Evolutionary conservation across 2,888 invertebrate species (phyloP), one percentile per base, ranked within the genome.

Genomic region (Ornithoptera priamus): DNA sequence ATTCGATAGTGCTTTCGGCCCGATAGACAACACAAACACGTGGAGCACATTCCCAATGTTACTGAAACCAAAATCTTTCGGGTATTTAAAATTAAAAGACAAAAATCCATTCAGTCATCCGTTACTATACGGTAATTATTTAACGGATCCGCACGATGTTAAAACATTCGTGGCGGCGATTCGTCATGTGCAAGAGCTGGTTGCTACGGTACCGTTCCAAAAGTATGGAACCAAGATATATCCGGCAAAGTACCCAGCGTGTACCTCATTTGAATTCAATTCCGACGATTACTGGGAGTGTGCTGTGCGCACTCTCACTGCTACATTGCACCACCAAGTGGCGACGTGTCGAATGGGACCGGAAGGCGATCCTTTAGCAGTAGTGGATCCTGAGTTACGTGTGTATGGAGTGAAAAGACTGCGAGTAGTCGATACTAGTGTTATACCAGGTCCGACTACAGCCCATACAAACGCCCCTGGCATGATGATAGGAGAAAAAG

Each of bases 111-210:
- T 95, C 61, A 94, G 95, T 53, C 94, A 95, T 76, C 97, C 98
- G 0, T 86, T 94, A n/a, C 94, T 98, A 76, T 94, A 96, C 76
- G 95, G 97, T 0, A 96, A 97, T 78, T 97, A 97, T 82, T 93
- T 97, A 71, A 93, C 94, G 0, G 94, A 96, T 79, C 93, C 93
- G 6, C 82, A 75, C 36, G 93, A 97, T 77, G 84, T 94, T 0
- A 91, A 92, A n/a, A 94, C 94, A 1, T 85, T 95, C 64, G 82
- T 95, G 7, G 93, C 93, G 20, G 93, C 94, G 0, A 94, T 96
- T 59, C 95, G 95, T 74, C 93, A 94, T 71, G 83, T 94, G 1
- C 93, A 95, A 71, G 88, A 92, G 62, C 81, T 96, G 22, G 88
- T 93, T 0, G 79, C 93, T 59, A 94, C 95, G 2, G 89, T 92